Base-by-base conservation (phyloP, 2,113 vertebrate species). In the Alexandromys fortis region DNA sequence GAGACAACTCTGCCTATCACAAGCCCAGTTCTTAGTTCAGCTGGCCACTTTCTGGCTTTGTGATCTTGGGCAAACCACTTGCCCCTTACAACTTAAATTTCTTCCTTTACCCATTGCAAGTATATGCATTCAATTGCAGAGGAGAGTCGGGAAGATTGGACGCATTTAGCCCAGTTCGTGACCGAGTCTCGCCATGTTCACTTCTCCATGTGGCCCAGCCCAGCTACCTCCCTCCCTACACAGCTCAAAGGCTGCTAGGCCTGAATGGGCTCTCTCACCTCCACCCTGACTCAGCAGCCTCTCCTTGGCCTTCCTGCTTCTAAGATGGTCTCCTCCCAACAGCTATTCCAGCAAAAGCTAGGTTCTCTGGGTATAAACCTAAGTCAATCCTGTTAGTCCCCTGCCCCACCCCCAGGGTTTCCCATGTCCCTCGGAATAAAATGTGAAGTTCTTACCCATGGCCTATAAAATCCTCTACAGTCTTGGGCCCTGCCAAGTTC, bases 51-150 rank as follows among this genome's bases (percentile, higher is more conserved):
- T 75, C n/a, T 72, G 28, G 73, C 82, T 79, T 19, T 94, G 55
- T 73, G 73, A 75, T 22, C 92, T 78, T 58, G 61, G 65, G 30
- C 55, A 89, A 78, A 86, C 28, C 47, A 47, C 73, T 85, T 91
- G 38, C 47, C 26, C 72, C 79, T 96, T 92, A 70, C 52, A 94
- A 42, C 89, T 72, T 67, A 35, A 67, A 14, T 86, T 93, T 58
- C 58, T 11, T 75, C 61, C 55, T 86, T 42, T 52, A 16, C 78
- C 49, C 91, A 63, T 68, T 65, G 63, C 61, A 86, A 35, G n/a
- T 79, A 85, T 85, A 65, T 91, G 58, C 81, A 81, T 45, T 82
- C 91, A 45, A 91, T 21, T 38, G 91, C 35, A 78, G 55, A 76
- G 81, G 47, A 26, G 28, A 77, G n/a, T 52, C 8, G 3, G 68